Conservation (phyloP, 2,113 vertebrate species). For the Anoura caudifer region DNA sequence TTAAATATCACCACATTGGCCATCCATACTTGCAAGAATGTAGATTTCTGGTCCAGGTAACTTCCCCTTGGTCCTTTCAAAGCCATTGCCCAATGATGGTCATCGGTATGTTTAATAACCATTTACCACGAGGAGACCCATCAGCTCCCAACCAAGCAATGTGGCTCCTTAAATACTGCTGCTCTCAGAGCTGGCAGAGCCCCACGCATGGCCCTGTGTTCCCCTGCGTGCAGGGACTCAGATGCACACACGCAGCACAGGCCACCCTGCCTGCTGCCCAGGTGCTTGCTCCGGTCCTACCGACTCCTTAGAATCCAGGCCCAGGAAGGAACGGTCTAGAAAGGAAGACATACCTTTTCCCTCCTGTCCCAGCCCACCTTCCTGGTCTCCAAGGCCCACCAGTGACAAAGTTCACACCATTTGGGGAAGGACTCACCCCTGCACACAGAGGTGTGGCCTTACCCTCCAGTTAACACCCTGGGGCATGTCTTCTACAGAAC, state of each 20-base stretch:
- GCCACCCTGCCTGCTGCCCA: background rate
- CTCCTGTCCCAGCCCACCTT: background rate
- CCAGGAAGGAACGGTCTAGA: background rate
- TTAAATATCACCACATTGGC: background rate
- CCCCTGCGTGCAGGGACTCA: background rate
- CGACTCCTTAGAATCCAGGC: background rate
- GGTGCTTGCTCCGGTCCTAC: background rate
- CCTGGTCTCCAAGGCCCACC: background rate
- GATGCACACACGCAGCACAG: background rate
- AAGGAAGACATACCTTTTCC: background rate
- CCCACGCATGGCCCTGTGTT: rapidly evolving
- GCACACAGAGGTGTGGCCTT: background rate
- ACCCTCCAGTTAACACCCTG: background rate
- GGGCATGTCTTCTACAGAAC: background rate
- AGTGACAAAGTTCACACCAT: background rate
- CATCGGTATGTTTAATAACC: background rate
- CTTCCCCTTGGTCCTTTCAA: background rate
- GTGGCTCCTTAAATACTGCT: background rate
- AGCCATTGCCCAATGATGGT: background rate
- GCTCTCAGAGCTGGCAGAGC: background rate
- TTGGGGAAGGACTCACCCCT: background rate
- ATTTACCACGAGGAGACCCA: background rate
- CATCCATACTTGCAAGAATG: background rate
- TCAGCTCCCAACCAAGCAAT: background rate
- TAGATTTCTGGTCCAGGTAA: background rate